Base-by-base conservation (phyloP, 2,888 invertebrate species). In the Thecophora atra region DNA sequence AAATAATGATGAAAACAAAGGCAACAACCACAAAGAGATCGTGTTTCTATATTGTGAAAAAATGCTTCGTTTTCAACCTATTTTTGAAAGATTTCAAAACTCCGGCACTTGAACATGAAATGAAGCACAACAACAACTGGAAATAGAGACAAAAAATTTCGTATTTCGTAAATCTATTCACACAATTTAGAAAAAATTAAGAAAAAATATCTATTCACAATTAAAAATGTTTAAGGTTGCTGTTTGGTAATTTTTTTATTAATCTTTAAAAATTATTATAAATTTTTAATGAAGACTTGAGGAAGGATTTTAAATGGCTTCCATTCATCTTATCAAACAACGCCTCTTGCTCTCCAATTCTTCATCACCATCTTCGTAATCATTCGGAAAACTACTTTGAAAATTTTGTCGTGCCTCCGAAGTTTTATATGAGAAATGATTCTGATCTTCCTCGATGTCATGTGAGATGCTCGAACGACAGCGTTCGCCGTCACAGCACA, bases 361-460 rank as follows among this genome's bases (percentile, higher is more conserved):
- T n/a, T 51, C 54, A 54, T 13, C 54, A 17, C 13, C 21, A 54
- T 21, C 21, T 11, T 54, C 54, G n/a, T 21, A 19, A 54, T 19
- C 21, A 54, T 4, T 24, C n/a, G 52, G 24, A 51, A 60, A 68
- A 68, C 68, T 56, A 68, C 68, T 68, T 58, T 44, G 56, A 42
- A 68, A 68, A 37, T 63, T 70, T 51, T 60, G 28, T n/a, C 21
- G 28, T 19, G 62, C 19, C 21, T 44, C 28, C 17, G 8, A 30
- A 26, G 58, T 47, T 70, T 70, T 21, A 24, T 28, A 30, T 70
- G 70, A 70, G 51, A 63, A 70, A 70, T 70, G 70, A 70, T 63
- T 60, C 47, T 13, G 30, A 69, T 69, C 69, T 69, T 47, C 69
- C n/a, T 17, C 26, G 67, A 44, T 56, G 56, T 67, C 67, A 44